A percentile compares a stretch with the other conserved stretches of the same genome.
Evolutionary conservation across 2,113 vertebrate genomes (phyloP).

Genomic region (Heloderma charlesbogerti): DNA sequence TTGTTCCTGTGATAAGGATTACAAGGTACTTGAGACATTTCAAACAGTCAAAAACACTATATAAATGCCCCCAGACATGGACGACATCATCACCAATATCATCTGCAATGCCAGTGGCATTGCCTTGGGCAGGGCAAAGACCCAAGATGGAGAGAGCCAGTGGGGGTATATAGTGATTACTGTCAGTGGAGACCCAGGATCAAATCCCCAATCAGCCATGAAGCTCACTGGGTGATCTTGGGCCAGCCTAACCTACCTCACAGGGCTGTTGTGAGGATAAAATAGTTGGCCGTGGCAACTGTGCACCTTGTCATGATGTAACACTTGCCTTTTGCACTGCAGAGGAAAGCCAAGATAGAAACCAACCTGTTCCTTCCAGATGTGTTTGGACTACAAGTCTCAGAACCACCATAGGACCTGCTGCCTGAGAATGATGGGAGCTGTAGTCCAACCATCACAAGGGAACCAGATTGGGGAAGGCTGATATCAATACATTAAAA

Average conservation of each 20-base stretch:
- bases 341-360: neutral
- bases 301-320: no score
- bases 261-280: neutral
- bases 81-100: neutral
- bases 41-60: neutral
- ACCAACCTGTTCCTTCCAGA: neutral
- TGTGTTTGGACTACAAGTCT: no score
- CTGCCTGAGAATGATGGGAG: no score
- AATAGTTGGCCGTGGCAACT: fast-evolving
- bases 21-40: neutral
- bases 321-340: no score
- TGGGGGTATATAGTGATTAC: neutral
- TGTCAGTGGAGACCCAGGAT: no score
- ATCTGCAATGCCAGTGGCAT: neutral
- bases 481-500: no score
- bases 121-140: neutral
- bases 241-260: neutral
- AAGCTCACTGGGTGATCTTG: neutral
- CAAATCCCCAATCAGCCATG: neutral
- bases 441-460: no score
- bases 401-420: no score
- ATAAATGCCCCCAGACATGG: neutral
- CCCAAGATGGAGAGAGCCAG: neutral
- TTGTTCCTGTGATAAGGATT: no score
- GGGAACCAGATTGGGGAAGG: no score